A percentile compares a stretch with the other conserved stretches of the same genome.
phyloP scores from a whole-genome alignment of 2,888 invertebrate species.

The Elysia crispata region DNA sequence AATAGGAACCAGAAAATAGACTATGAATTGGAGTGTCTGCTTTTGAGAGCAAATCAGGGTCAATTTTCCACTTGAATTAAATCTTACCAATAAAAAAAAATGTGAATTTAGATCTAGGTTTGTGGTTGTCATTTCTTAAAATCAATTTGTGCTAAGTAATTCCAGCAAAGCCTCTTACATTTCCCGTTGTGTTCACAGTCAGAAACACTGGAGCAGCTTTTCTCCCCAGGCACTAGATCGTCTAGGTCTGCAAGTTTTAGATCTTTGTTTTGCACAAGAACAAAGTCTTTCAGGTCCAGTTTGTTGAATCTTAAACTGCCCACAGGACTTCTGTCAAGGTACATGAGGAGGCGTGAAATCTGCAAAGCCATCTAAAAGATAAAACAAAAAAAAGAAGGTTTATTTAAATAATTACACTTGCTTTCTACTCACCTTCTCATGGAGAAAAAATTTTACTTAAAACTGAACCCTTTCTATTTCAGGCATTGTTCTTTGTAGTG shows the following conservation, averaged over 20 bases:
- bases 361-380: slow-evolving; percentile 57
- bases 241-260: slow-evolving; percentile 68
- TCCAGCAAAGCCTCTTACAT: no score
- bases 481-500: no score
- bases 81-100: no score
- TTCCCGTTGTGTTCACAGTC: slow-evolving; percentile 48
- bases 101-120: no score
- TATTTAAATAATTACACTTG: no score
- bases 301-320: slow-evolving; percentile 63
- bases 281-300: slow-evolving; percentile 62
- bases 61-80: no score
- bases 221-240: slow-evolving; percentile 62
- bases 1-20: no score
- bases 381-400: background rate
- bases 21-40: no score
- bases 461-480: no score
- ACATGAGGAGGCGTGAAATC: slow-evolving; percentile 60
- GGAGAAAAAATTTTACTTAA: background rate
- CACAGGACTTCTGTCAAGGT: slow-evolving; percentile 62
- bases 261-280: slow-evolving; percentile 53
- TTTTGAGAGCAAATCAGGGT: no score
- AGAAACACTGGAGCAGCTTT: slow-evolving; percentile 50
- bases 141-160: no score
- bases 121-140: no score
- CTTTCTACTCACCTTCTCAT: background rate